Conservation (phyloP, 1,140 invertebrate genomes). For the Lepidurus apus region DNA sequence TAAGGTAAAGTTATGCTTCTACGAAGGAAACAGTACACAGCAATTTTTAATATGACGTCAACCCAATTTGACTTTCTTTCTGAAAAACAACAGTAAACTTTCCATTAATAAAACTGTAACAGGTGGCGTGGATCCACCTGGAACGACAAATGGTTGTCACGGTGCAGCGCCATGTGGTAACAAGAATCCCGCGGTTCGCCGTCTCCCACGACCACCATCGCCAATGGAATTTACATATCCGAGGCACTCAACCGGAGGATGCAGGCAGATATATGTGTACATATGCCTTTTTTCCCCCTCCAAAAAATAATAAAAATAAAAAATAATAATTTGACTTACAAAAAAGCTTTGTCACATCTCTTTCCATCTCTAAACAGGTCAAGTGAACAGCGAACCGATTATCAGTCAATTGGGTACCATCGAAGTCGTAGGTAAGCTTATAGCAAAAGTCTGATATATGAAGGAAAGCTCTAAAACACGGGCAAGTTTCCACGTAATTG, state of each 20-base stretch:
- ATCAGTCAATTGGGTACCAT: conserved; percentile 89
- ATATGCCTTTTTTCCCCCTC: background rate
- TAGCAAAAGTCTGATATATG: background rate
- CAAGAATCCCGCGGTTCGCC: conserved; percentile 75
- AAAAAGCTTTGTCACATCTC: conserved; percentile 3
- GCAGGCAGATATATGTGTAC: conserved; percentile 39
- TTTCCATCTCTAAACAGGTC: conserved; percentile 41
- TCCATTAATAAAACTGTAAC: background rate
- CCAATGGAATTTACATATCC: conserved; percentile 86
- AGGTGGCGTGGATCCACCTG: conserved; percentile 89
- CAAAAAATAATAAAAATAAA: background rate
- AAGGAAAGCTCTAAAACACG: background rate
- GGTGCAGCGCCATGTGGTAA: conserved; percentile 83
- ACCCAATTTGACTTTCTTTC: no score
- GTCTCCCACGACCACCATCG: conserved; percentile 85
- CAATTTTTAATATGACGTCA: no score
- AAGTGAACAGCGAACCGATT: conserved; percentile 94
- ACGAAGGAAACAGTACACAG: no score
- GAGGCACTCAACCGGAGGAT: conserved; percentile 42
- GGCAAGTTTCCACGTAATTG: conserved; percentile 18
- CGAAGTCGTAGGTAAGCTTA: conserved; percentile 81
- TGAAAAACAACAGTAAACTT: no score
- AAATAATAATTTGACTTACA: background rate
- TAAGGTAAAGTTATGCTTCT: no score
- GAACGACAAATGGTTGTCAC: conserved; percentile 89